Conservation (phyloP, 2,113 vertebrate species). For the Microcebus griseorufus region DNA sequence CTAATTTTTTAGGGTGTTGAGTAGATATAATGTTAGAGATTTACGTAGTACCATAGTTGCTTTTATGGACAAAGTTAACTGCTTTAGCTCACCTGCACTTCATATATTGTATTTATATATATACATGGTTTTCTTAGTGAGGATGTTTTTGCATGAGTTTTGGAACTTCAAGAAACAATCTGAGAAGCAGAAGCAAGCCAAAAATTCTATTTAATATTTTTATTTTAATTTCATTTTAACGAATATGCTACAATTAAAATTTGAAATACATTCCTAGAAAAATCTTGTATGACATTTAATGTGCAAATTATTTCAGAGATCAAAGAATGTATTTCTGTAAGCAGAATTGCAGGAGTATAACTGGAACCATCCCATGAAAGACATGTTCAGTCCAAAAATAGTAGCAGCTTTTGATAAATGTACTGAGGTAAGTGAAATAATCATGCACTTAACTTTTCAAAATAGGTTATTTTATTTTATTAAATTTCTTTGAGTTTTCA, state of each 20-base stretch:
- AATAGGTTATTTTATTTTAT: background rate
- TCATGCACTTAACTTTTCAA: background rate
- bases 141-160: background rate
- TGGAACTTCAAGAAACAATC: slow-evolving; percentile 21
- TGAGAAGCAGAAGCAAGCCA: background rate
- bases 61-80: slow-evolving; percentile 40
- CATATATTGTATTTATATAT: background rate
- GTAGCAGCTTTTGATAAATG: slow-evolving; percentile 39
- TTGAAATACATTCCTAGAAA: slow-evolving; percentile 50
- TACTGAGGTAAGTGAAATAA: background rate
- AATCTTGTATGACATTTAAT: slow-evolving; percentile 20
- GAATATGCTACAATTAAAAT: slow-evolving; percentile 36
- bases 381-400: slow-evolving; percentile 31
- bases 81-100: background rate
- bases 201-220: slow-evolving; percentile 35
- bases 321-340: slow-evolving; percentile 36
- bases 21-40: background rate
- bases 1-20: background rate
- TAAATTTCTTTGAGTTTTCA: slow-evolving; percentile 1
- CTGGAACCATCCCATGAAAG: slow-evolving; percentile 13
- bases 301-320: slow-evolving; percentile 29
- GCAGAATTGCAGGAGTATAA: background rate
- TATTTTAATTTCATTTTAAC: slow-evolving; percentile 41
- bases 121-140: background rate
- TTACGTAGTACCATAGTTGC: background rate